Conservation (phyloP, 2,113 vertebrate species). For the Halichoerus grypus region DNA sequence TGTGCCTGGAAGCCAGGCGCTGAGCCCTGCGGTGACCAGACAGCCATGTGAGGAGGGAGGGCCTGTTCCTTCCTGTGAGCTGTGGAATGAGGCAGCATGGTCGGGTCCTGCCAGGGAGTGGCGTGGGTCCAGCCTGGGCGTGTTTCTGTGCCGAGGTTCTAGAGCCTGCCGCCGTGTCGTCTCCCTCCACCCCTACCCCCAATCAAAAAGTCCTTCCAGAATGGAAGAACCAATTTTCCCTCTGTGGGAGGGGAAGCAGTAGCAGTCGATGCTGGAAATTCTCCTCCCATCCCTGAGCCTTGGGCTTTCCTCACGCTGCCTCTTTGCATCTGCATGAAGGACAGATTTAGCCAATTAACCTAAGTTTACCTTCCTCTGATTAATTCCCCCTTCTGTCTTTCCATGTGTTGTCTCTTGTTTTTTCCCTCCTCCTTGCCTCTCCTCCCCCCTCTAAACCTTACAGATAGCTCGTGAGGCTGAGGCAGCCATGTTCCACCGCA, state of each 20-base stretch:
- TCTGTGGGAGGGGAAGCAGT: not conserved
- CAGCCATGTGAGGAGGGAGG: constrained; percentile 72
- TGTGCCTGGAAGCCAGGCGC: not conserved
- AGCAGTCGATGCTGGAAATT: not conserved
- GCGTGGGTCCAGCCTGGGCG: not conserved
- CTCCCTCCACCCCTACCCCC: not conserved
- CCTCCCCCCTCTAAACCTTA: constrained; percentile 80
- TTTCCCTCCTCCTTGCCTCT: constrained; percentile 76
- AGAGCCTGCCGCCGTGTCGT: not conserved
- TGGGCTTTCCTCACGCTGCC: constrained; percentile 54
- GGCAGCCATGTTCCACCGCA: constrained; percentile 86
- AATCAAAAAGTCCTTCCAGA: constrained; percentile 1
- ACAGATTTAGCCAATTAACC: constrained; percentile 76
- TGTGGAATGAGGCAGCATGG: constrained; percentile 66
- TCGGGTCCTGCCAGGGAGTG: constrained; percentile 6
- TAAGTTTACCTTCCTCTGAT: constrained; percentile 78
- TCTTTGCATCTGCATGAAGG: constrained; percentile 58
- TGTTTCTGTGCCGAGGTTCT: not conserved
- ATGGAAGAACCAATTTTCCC: not conserved
- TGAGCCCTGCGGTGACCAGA: not conserved
- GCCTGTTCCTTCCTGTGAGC: constrained; percentile 33
- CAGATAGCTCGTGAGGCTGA: constrained; percentile 91
- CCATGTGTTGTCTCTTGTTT: constrained; percentile 80
- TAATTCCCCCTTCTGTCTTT: constrained; percentile 80
- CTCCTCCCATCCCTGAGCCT: not conserved